These are phyloP conservation scores for Goniozus legneri DNA, from an alignment of 1,140 invertebrate genomes.

Conservation along the genomic window DNA sequence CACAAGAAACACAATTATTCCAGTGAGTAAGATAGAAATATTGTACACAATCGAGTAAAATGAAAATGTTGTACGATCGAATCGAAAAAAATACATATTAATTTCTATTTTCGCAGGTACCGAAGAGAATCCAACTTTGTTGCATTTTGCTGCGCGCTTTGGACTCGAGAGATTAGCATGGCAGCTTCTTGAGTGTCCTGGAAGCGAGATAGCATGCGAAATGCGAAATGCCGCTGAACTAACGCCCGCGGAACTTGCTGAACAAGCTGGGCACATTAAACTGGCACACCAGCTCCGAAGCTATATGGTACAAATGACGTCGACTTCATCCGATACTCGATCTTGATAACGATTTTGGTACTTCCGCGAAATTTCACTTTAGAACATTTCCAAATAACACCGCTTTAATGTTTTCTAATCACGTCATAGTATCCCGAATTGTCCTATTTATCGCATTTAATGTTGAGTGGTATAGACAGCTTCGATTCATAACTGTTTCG, in stretches of 20 bases:
- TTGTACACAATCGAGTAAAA: too few species aligned
- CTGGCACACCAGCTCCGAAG: slow-evolving; percentile 71
- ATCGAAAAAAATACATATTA: background rate
- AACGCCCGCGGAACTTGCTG: slow-evolving; percentile 76
- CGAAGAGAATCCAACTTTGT: slow-evolving; percentile 80
- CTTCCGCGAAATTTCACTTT: slow-evolving; percentile 20
- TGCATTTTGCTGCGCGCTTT: slow-evolving; percentile 84
- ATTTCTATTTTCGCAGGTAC: slow-evolving; percentile 53
- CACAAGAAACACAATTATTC: slow-evolving; percentile 42
- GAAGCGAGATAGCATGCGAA: slow-evolving; percentile 74
- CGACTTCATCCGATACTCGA: slow-evolving; percentile 26
- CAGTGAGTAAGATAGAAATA: slow-evolving; percentile 34
- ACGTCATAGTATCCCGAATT: too few species aligned
- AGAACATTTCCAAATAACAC: slow-evolving; percentile 1
- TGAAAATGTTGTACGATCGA: too few species aligned
- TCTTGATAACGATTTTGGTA: slow-evolving; percentile 21
- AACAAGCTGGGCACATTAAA: slow-evolving; percentile 66
- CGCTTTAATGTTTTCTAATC: background rate
- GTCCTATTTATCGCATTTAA: too few species aligned
- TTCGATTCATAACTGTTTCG: background rate
- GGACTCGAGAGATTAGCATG: slow-evolving; percentile 79
- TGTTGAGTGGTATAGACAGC: too few species aligned
- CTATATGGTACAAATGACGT: slow-evolving; percentile 62
- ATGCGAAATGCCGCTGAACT: slow-evolving; percentile 73
- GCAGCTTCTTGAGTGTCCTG: slow-evolving; percentile 79